Evolutionary conservation across 2,888 invertebrate genomes (phyloP).

Genomic region (Hydropsyche betteni): DNA sequence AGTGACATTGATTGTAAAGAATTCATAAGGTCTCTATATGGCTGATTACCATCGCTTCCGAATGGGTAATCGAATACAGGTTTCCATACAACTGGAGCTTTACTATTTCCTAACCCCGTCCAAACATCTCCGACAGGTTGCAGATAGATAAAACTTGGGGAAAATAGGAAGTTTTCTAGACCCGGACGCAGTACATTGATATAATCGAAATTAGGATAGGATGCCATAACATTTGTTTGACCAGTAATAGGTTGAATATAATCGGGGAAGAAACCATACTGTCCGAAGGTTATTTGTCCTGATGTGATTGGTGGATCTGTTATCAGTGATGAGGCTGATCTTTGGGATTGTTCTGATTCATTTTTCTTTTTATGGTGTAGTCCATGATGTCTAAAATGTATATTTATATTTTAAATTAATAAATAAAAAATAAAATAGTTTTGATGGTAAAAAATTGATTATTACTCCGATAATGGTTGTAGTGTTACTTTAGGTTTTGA

Average conservation of each 20-base stretch:
- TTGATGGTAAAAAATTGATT: too few species aligned
- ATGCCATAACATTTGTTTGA: background rate
- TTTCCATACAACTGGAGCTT: conserved; percentile 19
- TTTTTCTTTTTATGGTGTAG: too few species aligned
- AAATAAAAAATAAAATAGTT: too few species aligned
- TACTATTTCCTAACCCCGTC: background rate
- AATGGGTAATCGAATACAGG: conserved; percentile 1
- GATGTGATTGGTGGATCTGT: background rate
- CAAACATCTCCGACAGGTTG: background rate
- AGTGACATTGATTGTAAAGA: background rate
- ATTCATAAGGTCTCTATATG: background rate
- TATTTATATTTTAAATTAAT: too few species aligned
- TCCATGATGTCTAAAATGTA: too few species aligned
- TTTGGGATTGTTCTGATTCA: too few species aligned
- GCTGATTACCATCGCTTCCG: conserved; percentile 7
- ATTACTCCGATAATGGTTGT: too few species aligned
- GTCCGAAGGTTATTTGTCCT: background rate
- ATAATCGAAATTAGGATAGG: conserved; percentile 26
- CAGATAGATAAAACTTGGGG: background rate
- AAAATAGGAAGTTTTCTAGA: conserved; percentile 8
- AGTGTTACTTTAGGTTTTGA: too few species aligned
- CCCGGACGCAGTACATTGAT: background rate
- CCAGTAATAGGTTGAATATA: background rate
- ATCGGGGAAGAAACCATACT: conserved; percentile 4
- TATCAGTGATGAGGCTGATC: background rate